Evolutionary conservation across 2,888 invertebrate species (phyloP).

Genomic region (Drosophila seclusa): DNA sequence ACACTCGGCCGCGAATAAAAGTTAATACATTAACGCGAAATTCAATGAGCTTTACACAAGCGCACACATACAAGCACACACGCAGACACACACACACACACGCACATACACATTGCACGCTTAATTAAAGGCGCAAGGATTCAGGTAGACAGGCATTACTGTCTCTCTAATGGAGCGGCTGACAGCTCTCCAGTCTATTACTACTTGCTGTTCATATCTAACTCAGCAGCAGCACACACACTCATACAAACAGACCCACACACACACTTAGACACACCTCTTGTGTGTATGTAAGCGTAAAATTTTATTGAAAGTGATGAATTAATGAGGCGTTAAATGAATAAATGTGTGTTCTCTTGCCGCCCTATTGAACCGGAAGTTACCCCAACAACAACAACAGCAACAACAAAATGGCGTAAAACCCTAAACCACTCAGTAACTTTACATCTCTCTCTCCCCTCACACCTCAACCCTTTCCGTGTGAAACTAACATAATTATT

Average conservation of each 20-base stretch:
- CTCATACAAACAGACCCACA: constrained; percentile 26
- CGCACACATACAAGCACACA: constrained; percentile 20
- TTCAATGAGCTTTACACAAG: constrained; percentile 62
- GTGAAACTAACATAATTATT: constrained; percentile 52
- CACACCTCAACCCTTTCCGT: background rate
- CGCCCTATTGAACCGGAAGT: constrained; percentile 83
- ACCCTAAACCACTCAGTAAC: constrained; percentile 1
- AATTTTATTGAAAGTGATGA: constrained; percentile 82
- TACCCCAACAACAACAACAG: constrained; percentile 45
- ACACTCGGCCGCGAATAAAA: constrained; percentile 49
- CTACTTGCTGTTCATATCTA: constrained; percentile 52
- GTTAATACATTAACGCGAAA: constrained; percentile 65
- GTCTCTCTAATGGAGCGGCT: constrained; percentile 38
- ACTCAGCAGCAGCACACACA: constrained; percentile 33
- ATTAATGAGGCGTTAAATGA: constrained; percentile 83
- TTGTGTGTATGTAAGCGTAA: constrained; percentile 71
- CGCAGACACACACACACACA: constrained; percentile 14
- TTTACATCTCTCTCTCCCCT: background rate
- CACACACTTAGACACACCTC: constrained; percentile 28
- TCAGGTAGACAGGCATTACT: constrained; percentile 44
- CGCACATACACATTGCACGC: constrained; percentile 45
- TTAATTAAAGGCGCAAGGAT: constrained; percentile 61
- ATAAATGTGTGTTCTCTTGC: constrained; percentile 72
- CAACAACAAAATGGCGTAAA: constrained; percentile 47
- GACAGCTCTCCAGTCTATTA: constrained; percentile 22